Base-by-base conservation (phyloP, 2,888 invertebrate genomes). In the Rhodophaea formosa region DNA sequence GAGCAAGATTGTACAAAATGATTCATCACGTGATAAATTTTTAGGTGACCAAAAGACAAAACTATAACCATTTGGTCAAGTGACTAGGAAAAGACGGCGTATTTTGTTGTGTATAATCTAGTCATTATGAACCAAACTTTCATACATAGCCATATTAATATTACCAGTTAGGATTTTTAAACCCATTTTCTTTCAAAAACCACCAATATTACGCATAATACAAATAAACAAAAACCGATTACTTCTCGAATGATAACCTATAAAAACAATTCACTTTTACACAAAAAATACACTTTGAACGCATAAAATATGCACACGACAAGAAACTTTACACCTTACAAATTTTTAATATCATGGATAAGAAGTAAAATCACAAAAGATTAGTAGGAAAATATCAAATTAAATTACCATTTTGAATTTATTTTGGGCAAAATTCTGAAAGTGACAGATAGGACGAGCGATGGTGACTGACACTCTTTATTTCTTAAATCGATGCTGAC, bases 351-450 rank as follows among this genome's bases (percentile, higher is more conserved):
- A 8, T 10, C 39, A 39, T 43, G 15, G 54, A 60, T 46, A 1
- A 1, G 39, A 39, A 10, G 12, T 0, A 8, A 59, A 72, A 60
- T 53, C 15, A 42, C n/a, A 0, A 42, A 52, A 58, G 89, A 89
- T 89, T 84, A 66, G 16, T 46, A 1, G 2, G 66, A 62, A 78
- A 82, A 77, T 65, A 65, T 53, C 0, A 64, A 84, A 84, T 88
- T 80, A 14, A 79, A 64, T 88, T 89, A 89, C 89, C 89, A 89
- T 89, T 84, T 87, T 87, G 78, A 66, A 65, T 62, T 66, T 39
- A 39, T 70, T 61, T 66, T 69, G 76, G 77, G 77, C 70, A 76
- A 71, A 74, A 69, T 68, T 64, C 39, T n/a, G 39, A 12, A 10
- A 39, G n/a, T 12, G 3, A 35, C 23, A 23, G 23, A 5, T 3